Base-by-base conservation (phyloP, 2,797 vertebrate species). In the Cynodonichthys magdalenae region DNA sequence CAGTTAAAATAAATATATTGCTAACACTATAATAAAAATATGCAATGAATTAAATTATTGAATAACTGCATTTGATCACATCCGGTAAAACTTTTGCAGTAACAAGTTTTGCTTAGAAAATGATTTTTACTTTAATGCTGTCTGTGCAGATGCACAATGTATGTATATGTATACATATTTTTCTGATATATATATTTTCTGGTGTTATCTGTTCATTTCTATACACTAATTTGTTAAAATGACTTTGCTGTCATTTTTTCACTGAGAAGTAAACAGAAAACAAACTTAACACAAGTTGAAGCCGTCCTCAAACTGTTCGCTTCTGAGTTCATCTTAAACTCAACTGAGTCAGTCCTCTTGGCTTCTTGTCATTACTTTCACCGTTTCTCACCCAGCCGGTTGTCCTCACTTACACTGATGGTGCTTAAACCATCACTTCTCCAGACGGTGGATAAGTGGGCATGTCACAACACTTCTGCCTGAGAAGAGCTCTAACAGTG, bases 41-140 rank as follows among this genome's bases (percentile, higher is more conserved):
- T 34, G 31, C 31, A 34, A 34, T 34, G 31, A 34, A 50, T 66
- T 39, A 28, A 45, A 63, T 51, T 56, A 36, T 48, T 27, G 41
- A 27, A 28, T 8, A 27, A 20, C 15, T 42, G 42, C 17, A 44
- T n/a, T 27, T 64, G 29, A 14, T 3, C 20, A 1, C 10, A 14
- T 55, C 10, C 28, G 18, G 17, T 36, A 55, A 77, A 89, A 90
- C 74, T 87, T 87, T 83, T 74, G 8, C n/a, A 42, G 17, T 47
- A 2, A 29, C 15, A 70, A 1, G 58, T 67, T 55, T 67, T 15
- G 15, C 5, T 17, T 18, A 5, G 34, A 4, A 41, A 8, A 51
- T 19, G 36, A 18, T 49, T 53, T 20, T 24, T 4, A 29, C 24
- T n/a, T 69, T 14, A n/a, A 14, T 29, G 20, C 19, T 44, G 17